Conservation (phyloP, 2,888 invertebrate species). For the Plagodis pulveraria region DNA sequence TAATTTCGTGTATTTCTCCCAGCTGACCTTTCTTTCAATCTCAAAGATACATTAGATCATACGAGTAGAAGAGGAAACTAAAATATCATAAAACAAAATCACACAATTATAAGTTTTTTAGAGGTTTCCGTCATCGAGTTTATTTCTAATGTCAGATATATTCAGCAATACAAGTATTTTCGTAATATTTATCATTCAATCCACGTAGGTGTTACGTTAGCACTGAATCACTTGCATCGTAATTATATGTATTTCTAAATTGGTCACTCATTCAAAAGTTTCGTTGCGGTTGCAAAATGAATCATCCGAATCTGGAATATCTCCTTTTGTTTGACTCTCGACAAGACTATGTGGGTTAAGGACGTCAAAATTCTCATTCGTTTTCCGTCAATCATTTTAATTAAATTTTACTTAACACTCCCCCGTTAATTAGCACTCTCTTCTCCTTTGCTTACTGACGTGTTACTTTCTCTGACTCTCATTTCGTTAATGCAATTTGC, state of each 20-base stretch:
- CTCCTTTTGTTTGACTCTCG: slow-evolving; percentile 37
- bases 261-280: slow-evolving; percentile 46
- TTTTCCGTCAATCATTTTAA: slow-evolving; percentile 45
- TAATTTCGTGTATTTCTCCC: slow-evolving; percentile 31
- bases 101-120: no score
- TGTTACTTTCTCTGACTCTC: slow-evolving; percentile 29
- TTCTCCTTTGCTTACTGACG: slow-evolving; percentile 22
- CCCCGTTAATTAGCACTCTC: slow-evolving; percentile 26
- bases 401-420: slow-evolving; percentile 38
- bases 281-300: slow-evolving; percentile 42
- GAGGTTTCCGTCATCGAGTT: slow-evolving; percentile 39
- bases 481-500: slow-evolving; percentile 22
- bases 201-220: slow-evolving; percentile 26
- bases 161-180: slow-evolving; percentile 19
- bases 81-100: slow-evolving; percentile 28
- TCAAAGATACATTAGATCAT: slow-evolving; percentile 31
- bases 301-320: slow-evolving; percentile 47
- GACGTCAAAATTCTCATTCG: slow-evolving; percentile 40
- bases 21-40: slow-evolving; percentile 40
- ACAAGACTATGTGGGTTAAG: slow-evolving; percentile 46
- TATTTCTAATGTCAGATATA: slow-evolving; percentile 32
- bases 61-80: slow-evolving; percentile 32
- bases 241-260: slow-evolving; percentile 31
- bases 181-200: slow-evolving; percentile 27
- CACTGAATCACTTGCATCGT: slow-evolving; percentile 34